Percentiles rank a stretch among this genome's conserved stretches.
phyloP scores from a whole-genome alignment of 2,113 vertebrate species.

The Etheostoma spectabile region DNA sequence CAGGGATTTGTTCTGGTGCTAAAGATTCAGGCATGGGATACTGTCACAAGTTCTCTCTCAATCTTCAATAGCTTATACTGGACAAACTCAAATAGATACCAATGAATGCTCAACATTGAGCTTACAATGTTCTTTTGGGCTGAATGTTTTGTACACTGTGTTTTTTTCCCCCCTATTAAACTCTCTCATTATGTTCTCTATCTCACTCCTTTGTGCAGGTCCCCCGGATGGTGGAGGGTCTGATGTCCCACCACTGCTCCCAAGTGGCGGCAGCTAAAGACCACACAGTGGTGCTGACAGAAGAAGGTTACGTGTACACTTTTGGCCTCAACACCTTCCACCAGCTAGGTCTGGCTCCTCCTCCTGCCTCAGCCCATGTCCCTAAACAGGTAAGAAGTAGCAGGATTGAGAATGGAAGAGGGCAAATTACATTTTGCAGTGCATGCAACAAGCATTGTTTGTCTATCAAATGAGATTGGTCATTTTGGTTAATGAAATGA shows the following conservation, averaged over 20 bases:
- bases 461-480: background rate
- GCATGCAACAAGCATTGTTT: background rate
- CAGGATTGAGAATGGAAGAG: background rate
- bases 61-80: background rate
- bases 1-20: background rate
- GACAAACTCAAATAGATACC: background rate
- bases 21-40: background rate
- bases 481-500: background rate
- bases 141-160: background rate
- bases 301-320: slow-evolving; percentile 93
- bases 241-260: slow-evolving; percentile 90
- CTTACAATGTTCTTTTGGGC: background rate
- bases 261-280: slow-evolving; percentile 95
- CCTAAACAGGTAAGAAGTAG: slow-evolving; percentile 91
- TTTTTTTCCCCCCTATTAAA: background rate
- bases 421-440: background rate
- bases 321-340: slow-evolving; percentile 96
- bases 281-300: slow-evolving; percentile 95
- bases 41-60: no score
- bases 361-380: slow-evolving; percentile 87
- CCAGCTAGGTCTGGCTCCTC: slow-evolving; percentile 92
- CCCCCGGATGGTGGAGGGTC: slow-evolving; percentile 92
- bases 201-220: slow-evolving; percentile 79
- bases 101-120: background rate
- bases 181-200: background rate